Evolutionary conservation across 1,140 invertebrate species (phyloP).

Genomic region (Hetaerina americana): DNA sequence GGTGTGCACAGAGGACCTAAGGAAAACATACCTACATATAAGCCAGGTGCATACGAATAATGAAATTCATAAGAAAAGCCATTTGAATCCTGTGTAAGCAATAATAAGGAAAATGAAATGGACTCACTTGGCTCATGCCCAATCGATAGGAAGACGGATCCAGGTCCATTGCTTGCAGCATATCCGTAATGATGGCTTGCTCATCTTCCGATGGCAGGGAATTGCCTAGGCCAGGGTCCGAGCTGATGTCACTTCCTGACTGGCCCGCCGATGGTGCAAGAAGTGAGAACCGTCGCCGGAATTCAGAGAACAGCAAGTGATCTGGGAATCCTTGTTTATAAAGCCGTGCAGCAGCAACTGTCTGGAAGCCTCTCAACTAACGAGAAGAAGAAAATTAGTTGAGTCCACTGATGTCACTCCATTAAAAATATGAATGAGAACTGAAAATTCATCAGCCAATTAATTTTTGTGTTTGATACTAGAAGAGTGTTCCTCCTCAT

Average conservation of each 20-base stretch:
- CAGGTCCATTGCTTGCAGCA: conserved; percentile 72
- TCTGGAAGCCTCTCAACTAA: conserved; percentile 78
- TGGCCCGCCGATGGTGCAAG: conserved; percentile 40
- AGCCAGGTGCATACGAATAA: no score
- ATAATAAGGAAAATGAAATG: no score
- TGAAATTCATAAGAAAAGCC: no score
- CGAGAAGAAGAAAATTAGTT: conserved; percentile 18
- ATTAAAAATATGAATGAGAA: conserved; percentile 7
- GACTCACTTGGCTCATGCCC: conserved; percentile 82
- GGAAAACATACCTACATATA: no score
- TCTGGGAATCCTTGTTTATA: conserved; percentile 90
- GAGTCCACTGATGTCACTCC: conserved; percentile 4
- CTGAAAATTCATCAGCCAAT: conserved; percentile 1
- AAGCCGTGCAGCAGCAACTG: conserved; percentile 75
- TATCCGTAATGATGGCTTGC: conserved; percentile 56
- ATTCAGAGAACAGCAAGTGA: conserved; percentile 74
- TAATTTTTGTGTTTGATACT: no score
- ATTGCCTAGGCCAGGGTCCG: conserved; percentile 30
- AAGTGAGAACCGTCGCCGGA: conserved; percentile 68
- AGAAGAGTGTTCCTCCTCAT: no score
- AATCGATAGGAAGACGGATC: conserved; percentile 76
- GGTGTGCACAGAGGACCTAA: no score
- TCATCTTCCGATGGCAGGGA: conserved; percentile 38
- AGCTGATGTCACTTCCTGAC: conserved; percentile 22
- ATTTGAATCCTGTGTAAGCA: no score